These are phyloP conservation scores for Platycnemis pennipes DNA, from an alignment of 2,888 invertebrate species.

Conservation along the genomic window DNA sequence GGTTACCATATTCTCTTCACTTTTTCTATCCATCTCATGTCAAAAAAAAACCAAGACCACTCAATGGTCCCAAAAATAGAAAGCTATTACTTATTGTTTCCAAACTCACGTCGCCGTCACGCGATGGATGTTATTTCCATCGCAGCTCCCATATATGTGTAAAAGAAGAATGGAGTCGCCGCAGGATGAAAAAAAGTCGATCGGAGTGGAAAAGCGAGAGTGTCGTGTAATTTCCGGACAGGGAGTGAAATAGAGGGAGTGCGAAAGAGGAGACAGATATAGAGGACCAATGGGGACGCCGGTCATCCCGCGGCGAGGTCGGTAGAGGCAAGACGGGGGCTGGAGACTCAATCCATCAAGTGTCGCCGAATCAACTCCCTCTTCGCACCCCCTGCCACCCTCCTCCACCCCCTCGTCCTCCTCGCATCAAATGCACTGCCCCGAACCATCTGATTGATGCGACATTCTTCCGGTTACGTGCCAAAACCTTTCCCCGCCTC, in stretches of 20 bases:
- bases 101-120: slow-evolving; percentile 19
- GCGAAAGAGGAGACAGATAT: not conserved
- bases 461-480: slow-evolving; percentile 45
- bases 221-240: slow-evolving; percentile 51
- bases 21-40: not conserved
- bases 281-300: slow-evolving; percentile 40
- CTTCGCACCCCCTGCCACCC: not conserved
- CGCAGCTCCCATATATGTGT: not conserved
- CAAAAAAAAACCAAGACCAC: slow-evolving; percentile 5
- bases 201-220: slow-evolving; percentile 33
- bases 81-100: slow-evolving; percentile 50
- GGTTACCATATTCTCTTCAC: not conserved
- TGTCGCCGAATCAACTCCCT: slow-evolving; percentile 23
- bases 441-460: slow-evolving; percentile 50
- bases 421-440: slow-evolving; percentile 23
- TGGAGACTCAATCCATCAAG: slow-evolving; percentile 47
- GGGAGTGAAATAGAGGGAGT: slow-evolving; percentile 17
- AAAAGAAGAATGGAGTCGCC: not conserved
- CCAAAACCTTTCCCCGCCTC: slow-evolving; percentile 17
- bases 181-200: slow-evolving; percentile 33
- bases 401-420: not conserved
- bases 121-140: not conserved
- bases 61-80: slow-evolving; percentile 15
- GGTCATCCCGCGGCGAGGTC: slow-evolving; percentile 30
- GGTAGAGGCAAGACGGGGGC: not conserved